These are phyloP conservation scores for Beris morrisii DNA, from an alignment of 2,888 invertebrate species.

Conservation along the genomic window DNA sequence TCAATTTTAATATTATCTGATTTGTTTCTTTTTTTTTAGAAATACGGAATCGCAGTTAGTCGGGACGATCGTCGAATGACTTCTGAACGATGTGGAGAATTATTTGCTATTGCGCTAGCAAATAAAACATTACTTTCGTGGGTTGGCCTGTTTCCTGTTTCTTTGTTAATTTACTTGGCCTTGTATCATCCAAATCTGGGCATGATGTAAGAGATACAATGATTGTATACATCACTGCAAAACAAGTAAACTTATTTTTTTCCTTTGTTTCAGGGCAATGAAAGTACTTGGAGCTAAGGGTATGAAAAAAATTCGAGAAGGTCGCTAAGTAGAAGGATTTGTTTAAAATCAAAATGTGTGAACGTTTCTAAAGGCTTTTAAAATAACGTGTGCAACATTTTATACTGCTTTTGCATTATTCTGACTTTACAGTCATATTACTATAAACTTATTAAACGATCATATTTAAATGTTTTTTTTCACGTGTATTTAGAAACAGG, in stretches of 20 bases:
- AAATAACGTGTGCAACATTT: no score
- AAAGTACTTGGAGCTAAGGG: constrained; percentile 26
- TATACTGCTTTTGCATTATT: no score
- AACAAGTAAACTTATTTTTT: not conserved
- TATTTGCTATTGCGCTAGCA: constrained; percentile 63
- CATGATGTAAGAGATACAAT: constrained; percentile 53
- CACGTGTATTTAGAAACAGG: no score
- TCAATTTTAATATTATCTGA: not conserved
- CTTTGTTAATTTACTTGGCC: constrained; percentile 62
- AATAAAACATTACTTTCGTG: constrained; percentile 68
- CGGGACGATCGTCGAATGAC: constrained; percentile 59
- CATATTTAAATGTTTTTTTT: no score
- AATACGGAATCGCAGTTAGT: constrained; percentile 54
- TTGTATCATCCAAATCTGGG: constrained; percentile 62
- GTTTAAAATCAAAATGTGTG: not conserved
- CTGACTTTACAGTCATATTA: no score
- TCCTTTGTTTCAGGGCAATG: constrained; percentile 18
- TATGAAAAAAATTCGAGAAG: constrained; percentile 40
- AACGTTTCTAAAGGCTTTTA: no score
- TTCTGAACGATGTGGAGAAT: constrained; percentile 61
- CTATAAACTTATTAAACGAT: no score
- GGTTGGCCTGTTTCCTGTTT: constrained; percentile 68
- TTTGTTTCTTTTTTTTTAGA: constrained; percentile 34
- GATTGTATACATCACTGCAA: not conserved
- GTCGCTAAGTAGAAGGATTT: constrained; percentile 11